These are phyloP conservation scores for Leuciscus waleckii DNA, from an alignment of 2,797 vertebrate species.

Conservation along the genomic window DNA sequence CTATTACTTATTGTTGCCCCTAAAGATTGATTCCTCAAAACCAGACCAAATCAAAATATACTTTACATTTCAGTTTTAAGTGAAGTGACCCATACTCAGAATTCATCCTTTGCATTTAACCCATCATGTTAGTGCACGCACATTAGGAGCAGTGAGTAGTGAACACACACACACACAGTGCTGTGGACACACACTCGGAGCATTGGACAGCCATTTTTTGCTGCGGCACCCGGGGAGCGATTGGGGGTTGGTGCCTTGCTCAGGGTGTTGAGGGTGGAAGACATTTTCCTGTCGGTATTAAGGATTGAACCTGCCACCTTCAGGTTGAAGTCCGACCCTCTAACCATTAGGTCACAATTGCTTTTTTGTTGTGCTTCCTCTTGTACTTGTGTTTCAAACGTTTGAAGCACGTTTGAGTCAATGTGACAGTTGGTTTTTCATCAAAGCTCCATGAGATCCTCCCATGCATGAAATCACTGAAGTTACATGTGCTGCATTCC, in stretches of 20 bases:
- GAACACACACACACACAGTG: no score
- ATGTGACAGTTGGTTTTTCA: neutral
- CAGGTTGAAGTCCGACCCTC: neutral
- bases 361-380: neutral
- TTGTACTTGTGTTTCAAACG: neutral
- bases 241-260: neutral
- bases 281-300: neutral
- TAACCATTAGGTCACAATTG: neutral
- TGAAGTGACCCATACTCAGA: no score
- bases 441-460: neutral
- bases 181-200: no score
- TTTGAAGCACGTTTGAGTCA: neutral
- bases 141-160: no score
- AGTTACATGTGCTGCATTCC: slow-evolving; percentile 9
- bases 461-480: neutral
- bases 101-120: no score
- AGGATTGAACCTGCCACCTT: neutral
- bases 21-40: no score
- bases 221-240: no score
- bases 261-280: neutral
- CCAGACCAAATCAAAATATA: no score
- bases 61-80: no score
- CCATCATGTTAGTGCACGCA: no score
- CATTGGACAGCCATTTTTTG: no score
- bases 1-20: neutral